Evolutionary conservation across 2,797 vertebrate species (phyloP).

Genomic region (Eulemur coronatus): DNA sequence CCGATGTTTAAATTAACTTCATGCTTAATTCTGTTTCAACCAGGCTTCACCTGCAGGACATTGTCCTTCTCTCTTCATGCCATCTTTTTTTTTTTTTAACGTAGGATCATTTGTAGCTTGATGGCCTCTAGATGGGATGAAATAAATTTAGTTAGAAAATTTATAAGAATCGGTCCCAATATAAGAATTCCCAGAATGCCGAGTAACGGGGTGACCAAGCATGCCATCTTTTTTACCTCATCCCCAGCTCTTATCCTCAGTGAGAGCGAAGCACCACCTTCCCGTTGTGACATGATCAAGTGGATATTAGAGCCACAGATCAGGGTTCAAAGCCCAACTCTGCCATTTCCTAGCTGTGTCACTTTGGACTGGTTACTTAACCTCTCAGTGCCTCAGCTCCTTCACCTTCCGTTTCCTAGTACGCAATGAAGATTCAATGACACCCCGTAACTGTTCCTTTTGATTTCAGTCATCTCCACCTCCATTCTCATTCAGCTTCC

Average conservation of each 20-base stretch:
- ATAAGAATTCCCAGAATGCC: no score
- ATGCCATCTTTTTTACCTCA: neutral
- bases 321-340: neutral
- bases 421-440: neutral
- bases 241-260: neutral
- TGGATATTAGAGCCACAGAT: neutral
- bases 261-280: neutral
- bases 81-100: neutral
- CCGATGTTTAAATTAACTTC: neutral
- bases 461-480: slow-evolving; percentile 42
- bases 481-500: slow-evolving; percentile 29
- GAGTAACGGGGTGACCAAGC: no score
- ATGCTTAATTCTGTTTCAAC: neutral
- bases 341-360: neutral
- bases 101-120: no score
- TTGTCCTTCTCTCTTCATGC: neutral
- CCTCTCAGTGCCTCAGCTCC: neutral
- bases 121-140: no score
- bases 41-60: neutral
- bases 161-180: no score
- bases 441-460: slow-evolving; percentile 32
- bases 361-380: neutral
- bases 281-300: neutral
- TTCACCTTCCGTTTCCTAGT: neutral
- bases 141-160: no score